A percentile compares a stretch with the other conserved stretches of the same genome.
Conservation (phyloP, 2,797 vertebrate species). For the Thaleichthys pacificus region DNA sequence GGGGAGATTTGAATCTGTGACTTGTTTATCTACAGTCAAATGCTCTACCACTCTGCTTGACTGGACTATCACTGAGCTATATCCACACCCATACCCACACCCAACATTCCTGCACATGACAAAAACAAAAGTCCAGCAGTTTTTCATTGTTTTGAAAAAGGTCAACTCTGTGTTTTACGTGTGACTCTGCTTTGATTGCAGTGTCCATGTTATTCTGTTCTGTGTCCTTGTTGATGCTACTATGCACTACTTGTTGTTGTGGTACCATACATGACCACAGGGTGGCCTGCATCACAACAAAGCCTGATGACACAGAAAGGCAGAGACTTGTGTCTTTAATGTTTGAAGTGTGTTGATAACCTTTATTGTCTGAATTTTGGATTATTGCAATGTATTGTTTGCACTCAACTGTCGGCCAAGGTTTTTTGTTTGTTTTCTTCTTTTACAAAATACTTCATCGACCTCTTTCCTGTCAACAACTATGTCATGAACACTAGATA, state of each 20-base stretch:
- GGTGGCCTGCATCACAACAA: slow-evolving; percentile 18
- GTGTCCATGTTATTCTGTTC: neutral
- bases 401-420: too few relatives aligned
- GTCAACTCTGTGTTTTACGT: too few relatives aligned
- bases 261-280: slow-evolving; percentile 21
- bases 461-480: slow-evolving; percentile 21
- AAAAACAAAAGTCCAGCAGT: too few relatives aligned
- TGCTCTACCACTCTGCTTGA: too few relatives aligned
- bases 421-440: slow-evolving; percentile 17
- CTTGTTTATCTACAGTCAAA: too few relatives aligned
- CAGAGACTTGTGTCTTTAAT: neutral
- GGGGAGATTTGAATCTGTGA: too few relatives aligned
- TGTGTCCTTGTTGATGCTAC: neutral
- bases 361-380: neutral
- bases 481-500: slow-evolving; percentile 13
- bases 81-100: too few relatives aligned
- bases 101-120: too few relatives aligned
- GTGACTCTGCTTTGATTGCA: neutral
- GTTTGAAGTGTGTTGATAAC: neutral
- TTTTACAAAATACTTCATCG: slow-evolving; percentile 5
- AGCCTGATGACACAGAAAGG: neutral
- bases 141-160: too few relatives aligned
- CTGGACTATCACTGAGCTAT: too few relatives aligned
- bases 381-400: neutral
- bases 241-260: slow-evolving; percentile 15